Conservation (phyloP, 2,113 vertebrate genomes). For the Serilophus lunatus region DNA sequence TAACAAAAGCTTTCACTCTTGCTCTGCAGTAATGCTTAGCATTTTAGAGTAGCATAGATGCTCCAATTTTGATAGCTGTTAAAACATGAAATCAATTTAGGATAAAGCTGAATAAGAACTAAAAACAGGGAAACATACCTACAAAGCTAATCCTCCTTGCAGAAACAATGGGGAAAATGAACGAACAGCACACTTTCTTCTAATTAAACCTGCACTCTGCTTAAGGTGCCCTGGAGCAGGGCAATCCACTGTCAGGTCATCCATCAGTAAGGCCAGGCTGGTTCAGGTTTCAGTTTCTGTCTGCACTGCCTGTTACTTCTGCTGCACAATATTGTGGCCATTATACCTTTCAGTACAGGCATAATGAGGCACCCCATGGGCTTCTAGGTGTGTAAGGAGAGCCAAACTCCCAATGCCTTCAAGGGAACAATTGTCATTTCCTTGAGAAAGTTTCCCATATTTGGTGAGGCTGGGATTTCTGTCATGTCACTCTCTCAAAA, state of each 20-base stretch:
- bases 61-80: background rate
- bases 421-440: background rate
- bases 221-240: slow-evolving; percentile 1
- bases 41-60: background rate
- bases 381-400: background rate
- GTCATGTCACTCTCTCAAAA: background rate
- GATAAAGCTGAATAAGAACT: background rate
- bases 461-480: background rate
- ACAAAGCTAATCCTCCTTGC: background rate
- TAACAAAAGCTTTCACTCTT: background rate
- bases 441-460: background rate
- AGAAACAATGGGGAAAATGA: background rate
- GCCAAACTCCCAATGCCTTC: background rate
- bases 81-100: background rate
- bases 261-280: background rate
- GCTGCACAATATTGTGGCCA: background rate
- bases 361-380: background rate
- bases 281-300: background rate
- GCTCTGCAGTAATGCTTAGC: background rate
- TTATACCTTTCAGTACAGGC: background rate
- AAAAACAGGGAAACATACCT: background rate
- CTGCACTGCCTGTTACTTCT: background rate
- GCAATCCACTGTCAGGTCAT: slow-evolving; percentile 3
- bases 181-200: background rate
- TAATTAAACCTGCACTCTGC: background rate